Base-by-base conservation (phyloP, 2,797 vertebrate species). In the Pipistrellus nathusii region DNA sequence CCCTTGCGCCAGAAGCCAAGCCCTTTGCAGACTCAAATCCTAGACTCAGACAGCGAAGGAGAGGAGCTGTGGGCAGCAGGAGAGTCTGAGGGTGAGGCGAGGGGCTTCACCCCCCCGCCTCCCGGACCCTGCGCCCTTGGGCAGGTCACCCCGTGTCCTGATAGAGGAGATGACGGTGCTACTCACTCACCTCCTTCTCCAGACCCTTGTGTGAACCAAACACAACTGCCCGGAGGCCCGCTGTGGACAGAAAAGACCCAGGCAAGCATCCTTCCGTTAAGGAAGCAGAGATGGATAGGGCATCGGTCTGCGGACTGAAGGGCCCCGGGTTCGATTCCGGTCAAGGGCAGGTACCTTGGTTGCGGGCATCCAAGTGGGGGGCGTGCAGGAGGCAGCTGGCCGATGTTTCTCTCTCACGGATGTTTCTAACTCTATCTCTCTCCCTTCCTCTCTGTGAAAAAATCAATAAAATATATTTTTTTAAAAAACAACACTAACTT, bases 201-300 rank as follows among this genome's bases (percentile, higher is more conserved):
- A 64, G 75, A 35, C 51, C 2, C 0, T 8, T 12, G 2, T 41
- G 38, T 8, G 27, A n/a, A 41, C 4, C 0, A 0, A 15, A 27
- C 23, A 75, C 25, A 62, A 2, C 35, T 1, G 41, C 0, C 1
- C 3, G 53, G 51, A 84, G 82, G 81, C 55, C 35, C 8, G 32
- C 76, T 30, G 10, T 30, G 9, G 30, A 13, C 18, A 32, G 53
- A 4, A 53, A 85, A 51, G 78, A 21, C 68, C 62, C 51, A 35
- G 38, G 41, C 41, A 38, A 57, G 38, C 38, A 15, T 17, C 3
- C 68, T n/a, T 8, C 14, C 4, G 5, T 38, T 10, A 57, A 55
- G 57, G 46, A 25, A 69, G 30, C 21, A 38, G 41, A 76, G 18
- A 38, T 38, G 38, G 38, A 44, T 44, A 44, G 44, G 11, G 44